Evolutionary conservation across 2,113 vertebrate species (phyloP).

Genomic region (Butorides virescens): DNA sequence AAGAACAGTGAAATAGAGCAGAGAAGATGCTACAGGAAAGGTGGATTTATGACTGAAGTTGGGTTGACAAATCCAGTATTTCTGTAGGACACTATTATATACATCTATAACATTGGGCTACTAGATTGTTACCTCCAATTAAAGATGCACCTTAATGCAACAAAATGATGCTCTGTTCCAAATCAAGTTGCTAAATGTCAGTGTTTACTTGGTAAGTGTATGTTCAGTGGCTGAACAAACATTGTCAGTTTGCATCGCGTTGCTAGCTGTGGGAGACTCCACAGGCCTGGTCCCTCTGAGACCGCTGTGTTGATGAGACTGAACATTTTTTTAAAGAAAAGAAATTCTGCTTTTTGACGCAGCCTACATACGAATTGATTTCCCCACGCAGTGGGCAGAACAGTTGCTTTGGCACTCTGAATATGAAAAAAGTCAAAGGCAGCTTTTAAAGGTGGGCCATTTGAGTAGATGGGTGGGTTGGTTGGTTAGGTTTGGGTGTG

Average conservation of each 20-base stretch:
- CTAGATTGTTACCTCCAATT: slow-evolving; percentile 49
- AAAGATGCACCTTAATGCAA: slow-evolving; percentile 56
- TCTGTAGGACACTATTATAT: slow-evolving; percentile 19
- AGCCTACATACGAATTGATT: neutral
- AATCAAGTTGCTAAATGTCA: slow-evolving; percentile 49
- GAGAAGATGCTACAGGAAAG: slow-evolving; percentile 21
- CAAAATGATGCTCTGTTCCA: slow-evolving; percentile 38
- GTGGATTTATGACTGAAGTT: slow-evolving; percentile 17
- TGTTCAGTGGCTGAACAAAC: slow-evolving; percentile 38
- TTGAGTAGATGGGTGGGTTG: neutral
- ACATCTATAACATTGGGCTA: slow-evolving; percentile 19
- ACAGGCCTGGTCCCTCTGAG: neutral
- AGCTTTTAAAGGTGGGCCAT: neutral
- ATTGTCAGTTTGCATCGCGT: neutral
- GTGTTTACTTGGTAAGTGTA: slow-evolving; percentile 43
- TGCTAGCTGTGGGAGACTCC: neutral
- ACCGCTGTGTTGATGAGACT: neutral
- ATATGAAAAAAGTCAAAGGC: neutral
- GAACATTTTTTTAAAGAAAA: neutral
- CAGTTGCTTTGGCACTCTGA: neutral
- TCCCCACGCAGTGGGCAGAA: neutral
- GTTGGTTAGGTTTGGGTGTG: neutral
- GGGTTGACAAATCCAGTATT: slow-evolving; percentile 26
- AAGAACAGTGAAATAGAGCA: slow-evolving; percentile 70
- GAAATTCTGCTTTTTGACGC: neutral